phyloP scores from a whole-genome alignment of 1,140 invertebrate species.

The Penaeus indicus region DNA sequence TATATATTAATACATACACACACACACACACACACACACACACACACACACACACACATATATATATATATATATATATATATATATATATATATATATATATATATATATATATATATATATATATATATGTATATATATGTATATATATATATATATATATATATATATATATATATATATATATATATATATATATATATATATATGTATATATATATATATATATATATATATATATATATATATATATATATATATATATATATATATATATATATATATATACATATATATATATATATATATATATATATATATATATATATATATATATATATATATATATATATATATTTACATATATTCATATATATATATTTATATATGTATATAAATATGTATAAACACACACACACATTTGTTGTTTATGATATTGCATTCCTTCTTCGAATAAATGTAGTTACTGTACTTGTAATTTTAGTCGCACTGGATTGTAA shows the following conservation, averaged over 20 bases:
- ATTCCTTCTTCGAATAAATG: no score
- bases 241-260: slow-evolving; percentile 22
- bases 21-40: no score
- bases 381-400: not conserved
- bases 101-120: not conserved
- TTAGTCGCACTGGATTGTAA: no score
- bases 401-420: no score
- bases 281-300: slow-evolving; percentile 16
- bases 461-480: no score
- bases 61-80: no score
- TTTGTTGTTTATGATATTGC: no score
- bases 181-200: not conserved
- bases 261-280: slow-evolving; percentile 26
- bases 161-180: not conserved
- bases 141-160: not conserved
- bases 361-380: slow-evolving; percentile 11
- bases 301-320: slow-evolving; percentile 15
- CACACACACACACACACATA: no score
- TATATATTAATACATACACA: no score
- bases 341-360: slow-evolving; percentile 21
- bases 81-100: not conserved
- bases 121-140: not conserved
- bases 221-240: not conserved
- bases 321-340: slow-evolving; percentile 27
- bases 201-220: not conserved